Evolutionary conservation across 2,888 invertebrate species (phyloP), one percentile per base, ranked within the genome.

Genomic region (Eupithecia pulchellata): DNA sequence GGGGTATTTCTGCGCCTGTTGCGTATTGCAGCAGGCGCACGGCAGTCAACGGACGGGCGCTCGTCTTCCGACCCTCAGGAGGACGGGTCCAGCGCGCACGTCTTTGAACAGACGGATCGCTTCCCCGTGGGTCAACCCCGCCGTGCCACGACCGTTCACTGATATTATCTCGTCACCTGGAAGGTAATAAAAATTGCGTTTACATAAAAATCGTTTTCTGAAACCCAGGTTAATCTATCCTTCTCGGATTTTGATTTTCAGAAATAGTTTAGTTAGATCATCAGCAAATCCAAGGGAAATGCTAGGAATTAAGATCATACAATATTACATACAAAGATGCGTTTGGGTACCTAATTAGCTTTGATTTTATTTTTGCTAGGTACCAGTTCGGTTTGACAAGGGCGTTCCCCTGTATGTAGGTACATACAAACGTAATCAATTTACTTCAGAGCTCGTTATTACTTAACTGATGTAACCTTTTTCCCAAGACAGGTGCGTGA

Each of bases 111-210:
- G 95, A 75, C 96, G 95, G 78, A 97, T 97, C 30, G 97, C 97
- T 86, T 97, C 97, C 64, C 96, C 96, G 86, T 97, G 97, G 0
- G 97, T 97, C 85, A 97, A 93, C 0, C 97, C 97, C 74, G 97
- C 96, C 69, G 97, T 95, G 27, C 96, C 95, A 81, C 96, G 96
- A n/a, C 97, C 96, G 89, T 97, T 97, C 73, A 97, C 96, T 71
- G 97, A 96, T 78, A 97, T 89, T 82, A 97, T 96, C 93, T 97
- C 97, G 90, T 97, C 97, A 83, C 97, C 97, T 97, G 91, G 27
- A 95, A 52, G 25, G 13, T 25, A 1, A 25, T 52, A 25, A 52
- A 52, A 25, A 13, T 13, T 13, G 8, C 4, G 25, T 20, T n/a
- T 9, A 47, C 8, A 25, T 9, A 34, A 25, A 2, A 47, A 47